Evolutionary conservation across 2,113 vertebrate species (phyloP), one percentile per base, ranked within the genome.

Genomic region (Paedocypris sp.): DNA sequence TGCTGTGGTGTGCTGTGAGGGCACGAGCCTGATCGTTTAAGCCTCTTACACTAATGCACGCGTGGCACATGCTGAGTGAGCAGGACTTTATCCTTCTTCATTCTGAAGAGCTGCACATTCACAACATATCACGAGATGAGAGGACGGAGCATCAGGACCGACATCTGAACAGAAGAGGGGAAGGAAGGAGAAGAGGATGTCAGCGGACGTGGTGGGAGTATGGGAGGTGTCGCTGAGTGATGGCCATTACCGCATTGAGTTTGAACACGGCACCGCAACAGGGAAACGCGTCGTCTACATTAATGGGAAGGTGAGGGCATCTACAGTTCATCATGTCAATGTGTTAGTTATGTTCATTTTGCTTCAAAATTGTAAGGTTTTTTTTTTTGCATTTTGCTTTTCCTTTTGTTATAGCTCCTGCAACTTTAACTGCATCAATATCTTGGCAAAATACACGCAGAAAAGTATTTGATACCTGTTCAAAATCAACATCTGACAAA

Each of bases 191-290:
- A n/a, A n/a, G n/a, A n/a, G 85, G 77, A 89, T 94, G 88, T 68
- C 86, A 0, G 73, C 71, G 59, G 91, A 97, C 64, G 66, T 92
- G 35, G 93, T 92, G 63, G 94, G 88, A 1, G 69, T 84, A 48
- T 98, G 94, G 94, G 91, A 95, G 35, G 87, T 98, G 69, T 87
- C 86, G 16, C 80, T 98, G 50, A 96, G 91, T 69, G 94, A 98
- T 12, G 88, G 91, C 13, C 68, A 94, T 46, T 86, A 93, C 79
- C 89, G 84, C 78, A 89, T 97, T 39, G 89, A 96, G 74, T 96
- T 97, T 73, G 88, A 92, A 70, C 94, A 98, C 6, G 92, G 94
- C 20, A 97, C 93, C 31, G 92, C 92, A 13, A 90, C 93, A 6
- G 94, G 93, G 64, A 98, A 90, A 68, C 81, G 93, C 6, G 81